Conservation (phyloP, 30 jellyfish, hydroid and myxozoan species). For the Cassiopea xamachana region DNA sequence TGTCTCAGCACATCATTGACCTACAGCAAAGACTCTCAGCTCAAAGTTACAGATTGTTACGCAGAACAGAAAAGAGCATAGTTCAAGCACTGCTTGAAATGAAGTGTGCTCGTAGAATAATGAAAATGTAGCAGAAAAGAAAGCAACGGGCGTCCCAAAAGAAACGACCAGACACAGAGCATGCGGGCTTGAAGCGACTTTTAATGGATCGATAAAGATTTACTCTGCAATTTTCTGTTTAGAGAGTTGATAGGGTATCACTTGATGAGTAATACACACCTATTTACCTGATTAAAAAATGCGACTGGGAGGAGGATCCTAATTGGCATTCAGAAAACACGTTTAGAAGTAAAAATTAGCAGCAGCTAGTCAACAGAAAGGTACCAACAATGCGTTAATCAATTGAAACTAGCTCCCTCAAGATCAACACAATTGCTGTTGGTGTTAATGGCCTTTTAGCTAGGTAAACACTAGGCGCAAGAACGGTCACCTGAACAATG, state of each 20-base stretch:
- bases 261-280: not conserved
- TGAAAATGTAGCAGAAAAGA: no score
- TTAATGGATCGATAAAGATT: not conserved
- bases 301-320: constrained; percentile 7
- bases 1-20: no score
- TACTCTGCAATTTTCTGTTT: not conserved
- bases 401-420: constrained; percentile 19
- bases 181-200: no score
- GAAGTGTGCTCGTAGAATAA: no score
- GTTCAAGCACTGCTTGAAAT: no score
- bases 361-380: constrained; percentile 12
- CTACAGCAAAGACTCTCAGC: no score
- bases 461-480: constrained; percentile 3
- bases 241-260: constrained; percentile 15
- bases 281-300: not conserved
- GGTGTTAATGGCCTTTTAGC: constrained; percentile 41
- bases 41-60: no score
- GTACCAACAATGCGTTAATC: constrained; percentile 31
- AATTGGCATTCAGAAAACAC: constrained; percentile 2
- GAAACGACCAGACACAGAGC: no score
- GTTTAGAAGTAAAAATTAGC: not conserved
- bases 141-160: no score
- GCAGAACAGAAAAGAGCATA: no score
- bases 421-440: constrained; percentile 18
- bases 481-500: constrained; percentile 14